Evolutionary conservation across 2,888 invertebrate species (phyloP).

Genomic region (Lycaena phlaeas): DNA sequence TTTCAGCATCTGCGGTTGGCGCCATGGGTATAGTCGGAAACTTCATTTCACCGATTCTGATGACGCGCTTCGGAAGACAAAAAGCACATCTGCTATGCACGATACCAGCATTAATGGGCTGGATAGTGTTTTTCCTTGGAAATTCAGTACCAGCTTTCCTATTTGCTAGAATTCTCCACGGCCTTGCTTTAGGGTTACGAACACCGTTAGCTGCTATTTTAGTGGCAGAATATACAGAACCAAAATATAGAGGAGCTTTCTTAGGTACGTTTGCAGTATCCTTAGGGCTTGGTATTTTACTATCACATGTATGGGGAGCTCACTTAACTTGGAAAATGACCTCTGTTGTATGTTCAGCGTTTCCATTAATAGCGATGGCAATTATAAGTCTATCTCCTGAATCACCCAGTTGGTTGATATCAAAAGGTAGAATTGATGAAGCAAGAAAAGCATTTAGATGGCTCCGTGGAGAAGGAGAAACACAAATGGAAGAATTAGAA

Average conservation of each 20-base stretch:
- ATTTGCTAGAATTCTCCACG: conserved; percentile 54
- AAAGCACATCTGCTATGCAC: conserved; percentile 65
- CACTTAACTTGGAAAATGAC: conserved; percentile 74
- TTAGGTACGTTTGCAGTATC: conserved; percentile 76
- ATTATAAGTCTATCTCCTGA: conserved; percentile 72
- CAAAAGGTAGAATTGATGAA: conserved; percentile 69
- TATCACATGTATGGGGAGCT: conserved; percentile 77
- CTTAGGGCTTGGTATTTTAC: conserved; percentile 75
- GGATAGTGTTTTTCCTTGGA: conserved; percentile 54
- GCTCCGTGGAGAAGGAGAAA: conserved; percentile 68
- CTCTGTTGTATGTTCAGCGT: conserved; percentile 64
- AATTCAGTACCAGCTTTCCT: conserved; percentile 55
- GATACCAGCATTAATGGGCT: conserved; percentile 63
- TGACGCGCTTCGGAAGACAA: conserved; percentile 74
- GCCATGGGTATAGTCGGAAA: conserved; percentile 64
- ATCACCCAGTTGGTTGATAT: conserved; percentile 78
- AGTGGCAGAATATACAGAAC: conserved; percentile 74
- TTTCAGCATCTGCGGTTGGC: conserved; percentile 59
- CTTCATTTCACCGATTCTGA: conserved; percentile 62
- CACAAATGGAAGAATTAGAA: conserved; percentile 54
- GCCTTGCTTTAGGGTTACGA: conserved; percentile 67
- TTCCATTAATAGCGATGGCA: conserved; percentile 62
- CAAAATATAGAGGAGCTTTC: conserved; percentile 75
- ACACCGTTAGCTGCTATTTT: conserved; percentile 69
- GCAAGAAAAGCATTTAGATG: conserved; percentile 74